phyloP scores from a whole-genome alignment of 2,888 invertebrate genomes.

The Xestia sexstrigata region DNA sequence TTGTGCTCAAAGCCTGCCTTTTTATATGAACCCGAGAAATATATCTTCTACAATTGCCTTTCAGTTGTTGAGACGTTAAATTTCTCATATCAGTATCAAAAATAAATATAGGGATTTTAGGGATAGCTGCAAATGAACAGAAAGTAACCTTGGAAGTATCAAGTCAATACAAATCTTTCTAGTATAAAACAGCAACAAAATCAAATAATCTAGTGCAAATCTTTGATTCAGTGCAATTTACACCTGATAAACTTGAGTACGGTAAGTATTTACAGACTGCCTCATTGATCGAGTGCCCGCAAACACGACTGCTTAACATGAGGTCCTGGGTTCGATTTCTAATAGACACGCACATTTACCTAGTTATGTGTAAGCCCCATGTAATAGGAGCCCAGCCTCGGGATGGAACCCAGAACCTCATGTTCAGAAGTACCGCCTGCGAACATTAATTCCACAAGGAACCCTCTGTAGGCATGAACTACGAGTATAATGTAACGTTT shows the following conservation, averaged over 20 bases:
- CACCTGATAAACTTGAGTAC: background rate
- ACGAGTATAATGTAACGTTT: conserved; percentile 1
- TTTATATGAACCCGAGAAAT: background rate
- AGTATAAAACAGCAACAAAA: background rate
- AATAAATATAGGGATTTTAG: too few relatives aligned
- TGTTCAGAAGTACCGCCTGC: too few relatives aligned
- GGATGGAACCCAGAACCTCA: too few relatives aligned
- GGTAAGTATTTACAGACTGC: conserved; percentile 8
- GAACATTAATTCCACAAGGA: background rate
- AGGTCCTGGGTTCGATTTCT: background rate
- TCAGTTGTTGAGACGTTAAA: background rate
- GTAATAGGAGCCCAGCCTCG: too few relatives aligned
- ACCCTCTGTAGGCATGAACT: background rate
- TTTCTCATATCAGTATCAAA: background rate
- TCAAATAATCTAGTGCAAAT: background rate
- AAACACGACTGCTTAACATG: background rate
- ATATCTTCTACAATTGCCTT: background rate
- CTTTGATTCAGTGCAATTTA: background rate
- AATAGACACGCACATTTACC: background rate
- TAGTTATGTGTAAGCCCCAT: too few relatives aligned
- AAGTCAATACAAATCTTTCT: background rate
- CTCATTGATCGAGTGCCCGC: background rate
- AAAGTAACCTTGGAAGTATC: background rate
- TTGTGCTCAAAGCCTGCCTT: background rate
- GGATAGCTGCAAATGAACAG: too few relatives aligned